These are phyloP conservation scores for Hyalella azteca DNA, from an alignment of 2,888 invertebrate genomes.

Conservation along the genomic window DNA sequence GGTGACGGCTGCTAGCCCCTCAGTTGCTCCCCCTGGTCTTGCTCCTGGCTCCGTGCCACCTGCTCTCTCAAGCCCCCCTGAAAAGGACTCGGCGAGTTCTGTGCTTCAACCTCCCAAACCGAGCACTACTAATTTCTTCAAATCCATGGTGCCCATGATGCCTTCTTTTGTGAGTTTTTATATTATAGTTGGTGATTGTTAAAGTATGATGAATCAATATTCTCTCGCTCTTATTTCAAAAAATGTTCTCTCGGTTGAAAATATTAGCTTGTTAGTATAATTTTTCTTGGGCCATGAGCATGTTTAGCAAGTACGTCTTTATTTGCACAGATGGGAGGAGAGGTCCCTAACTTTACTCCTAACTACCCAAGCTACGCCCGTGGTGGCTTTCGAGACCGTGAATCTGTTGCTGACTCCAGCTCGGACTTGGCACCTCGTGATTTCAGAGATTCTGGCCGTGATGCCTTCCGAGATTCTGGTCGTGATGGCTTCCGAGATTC, in stretches of 20 bases:
- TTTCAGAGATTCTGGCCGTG: background rate
- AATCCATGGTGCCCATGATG: slow-evolving; percentile 9
- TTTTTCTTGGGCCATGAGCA: background rate
- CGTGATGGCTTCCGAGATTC: background rate
- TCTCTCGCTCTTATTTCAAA: background rate
- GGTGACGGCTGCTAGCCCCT: background rate
- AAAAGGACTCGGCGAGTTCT: background rate
- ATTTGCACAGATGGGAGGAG: background rate
- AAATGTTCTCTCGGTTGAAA: background rate
- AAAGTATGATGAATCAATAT: background rate
- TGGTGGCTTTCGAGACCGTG: background rate
- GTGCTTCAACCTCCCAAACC: background rate
- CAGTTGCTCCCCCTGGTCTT: background rate
- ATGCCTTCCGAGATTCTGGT: background rate
- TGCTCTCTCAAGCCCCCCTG: background rate
- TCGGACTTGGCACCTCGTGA: background rate
- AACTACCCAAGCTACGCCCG: background rate
- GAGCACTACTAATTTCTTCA: background rate
- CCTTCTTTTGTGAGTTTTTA: slow-evolving; percentile 4
- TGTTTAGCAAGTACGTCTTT: background rate
- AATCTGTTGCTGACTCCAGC: background rate
- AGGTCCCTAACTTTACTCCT: background rate
- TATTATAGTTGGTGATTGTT: too few species aligned
- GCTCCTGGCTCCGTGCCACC: background rate
- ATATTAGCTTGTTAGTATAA: background rate